Conservation (phyloP, 2,888 invertebrate genomes). For the Platynereis dumerilii region DNA sequence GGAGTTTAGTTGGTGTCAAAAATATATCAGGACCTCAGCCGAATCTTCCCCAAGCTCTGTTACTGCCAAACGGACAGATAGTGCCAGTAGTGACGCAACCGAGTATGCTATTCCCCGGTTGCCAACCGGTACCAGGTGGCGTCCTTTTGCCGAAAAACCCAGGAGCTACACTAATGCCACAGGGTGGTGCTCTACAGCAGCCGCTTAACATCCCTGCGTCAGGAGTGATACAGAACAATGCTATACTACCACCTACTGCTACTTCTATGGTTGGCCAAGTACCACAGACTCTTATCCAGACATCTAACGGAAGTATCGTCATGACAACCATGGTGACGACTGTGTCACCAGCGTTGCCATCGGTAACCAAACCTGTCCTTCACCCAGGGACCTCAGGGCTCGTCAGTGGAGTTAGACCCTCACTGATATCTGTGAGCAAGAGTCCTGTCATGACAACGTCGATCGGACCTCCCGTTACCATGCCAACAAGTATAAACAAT, state of each 20-base stretch:
- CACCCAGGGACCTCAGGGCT: neutral
- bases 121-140: neutral
- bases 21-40: no score
- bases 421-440: neutral
- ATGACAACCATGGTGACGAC: constrained; percentile 7
- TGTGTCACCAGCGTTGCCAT: neutral
- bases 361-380: neutral
- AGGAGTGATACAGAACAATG: neutral
- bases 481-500: neutral
- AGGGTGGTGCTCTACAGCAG: neutral
- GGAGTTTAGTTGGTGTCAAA: constrained; percentile 33
- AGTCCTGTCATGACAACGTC: no score
- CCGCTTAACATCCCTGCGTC: neutral
- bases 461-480: no score
- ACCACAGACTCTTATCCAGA: neutral
- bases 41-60: constrained; percentile 57
- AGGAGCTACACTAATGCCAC: neutral
- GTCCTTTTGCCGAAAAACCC: neutral
- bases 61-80: constrained; percentile 63
- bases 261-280: neutral
- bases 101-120: constrained; percentile 41
- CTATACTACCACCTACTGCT: neutral
- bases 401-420: neutral
- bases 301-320: neutral
- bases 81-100: constrained; percentile 64